Evolutionary conservation across 2,797 vertebrate species (phyloP).

Genomic region (Enteromius fasciolatus): DNA sequence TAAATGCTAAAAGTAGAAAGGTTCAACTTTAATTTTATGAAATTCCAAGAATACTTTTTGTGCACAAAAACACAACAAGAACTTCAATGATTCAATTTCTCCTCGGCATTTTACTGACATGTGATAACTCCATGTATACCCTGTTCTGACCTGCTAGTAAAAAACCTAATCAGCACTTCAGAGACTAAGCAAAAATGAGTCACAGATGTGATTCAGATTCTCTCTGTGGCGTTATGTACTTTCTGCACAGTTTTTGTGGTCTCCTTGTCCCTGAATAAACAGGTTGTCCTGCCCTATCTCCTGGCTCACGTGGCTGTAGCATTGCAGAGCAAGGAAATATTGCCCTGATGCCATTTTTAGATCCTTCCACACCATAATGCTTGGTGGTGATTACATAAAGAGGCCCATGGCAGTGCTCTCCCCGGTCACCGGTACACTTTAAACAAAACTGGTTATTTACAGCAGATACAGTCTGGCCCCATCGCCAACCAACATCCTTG

Average conservation of each 20-base stretch:
- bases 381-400: constrained; percentile 50
- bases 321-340: constrained; percentile 29
- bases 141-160: constrained; percentile 23
- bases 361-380: constrained; percentile 5
- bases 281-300: constrained; percentile 41
- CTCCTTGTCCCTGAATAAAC: constrained; percentile 16
- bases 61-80: not conserved
- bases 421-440: not conserved
- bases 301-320: constrained; percentile 54
- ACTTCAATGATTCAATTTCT: not conserved
- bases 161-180: constrained; percentile 41
- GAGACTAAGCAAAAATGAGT: constrained; percentile 34
- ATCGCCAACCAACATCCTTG: too few species aligned
- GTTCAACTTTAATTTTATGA: not conserved
- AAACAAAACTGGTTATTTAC: constrained; percentile 9
- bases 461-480: not conserved
- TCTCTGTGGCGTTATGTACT: constrained; percentile 32
- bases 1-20: not conserved
- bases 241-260: constrained; percentile 44
- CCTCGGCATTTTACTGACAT: not conserved
- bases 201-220: constrained; percentile 15
- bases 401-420: constrained; percentile 37
- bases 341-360: constrained; percentile 63
- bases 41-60: not conserved
- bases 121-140: constrained; percentile 1